phyloP scores from a whole-genome alignment of 2,888 invertebrate species.

The Serrognathus titanus region DNA sequence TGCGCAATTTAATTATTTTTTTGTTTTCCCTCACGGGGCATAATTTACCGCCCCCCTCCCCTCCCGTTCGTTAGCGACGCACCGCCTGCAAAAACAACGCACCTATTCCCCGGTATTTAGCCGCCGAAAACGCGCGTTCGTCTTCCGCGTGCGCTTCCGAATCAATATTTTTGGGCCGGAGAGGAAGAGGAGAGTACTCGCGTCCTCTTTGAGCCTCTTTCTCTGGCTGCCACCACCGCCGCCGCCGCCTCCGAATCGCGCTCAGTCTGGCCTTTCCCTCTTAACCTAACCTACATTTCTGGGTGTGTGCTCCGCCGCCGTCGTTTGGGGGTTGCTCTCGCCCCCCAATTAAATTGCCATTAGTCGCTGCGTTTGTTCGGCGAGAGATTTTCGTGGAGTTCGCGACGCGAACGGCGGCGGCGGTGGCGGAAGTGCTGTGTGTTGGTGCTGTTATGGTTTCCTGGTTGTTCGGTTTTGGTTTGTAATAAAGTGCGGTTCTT shows the following conservation, averaged over 20 bases:
- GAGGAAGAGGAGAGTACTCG: slow-evolving; percentile 6
- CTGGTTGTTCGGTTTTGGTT: too few relatives aligned
- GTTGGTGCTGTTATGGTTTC: too few relatives aligned
- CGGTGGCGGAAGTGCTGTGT: not conserved
- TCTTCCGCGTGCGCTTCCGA: not conserved
- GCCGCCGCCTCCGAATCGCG: slow-evolving; percentile 16
- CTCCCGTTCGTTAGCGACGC: too few relatives aligned
- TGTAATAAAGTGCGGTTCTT: too few relatives aligned
- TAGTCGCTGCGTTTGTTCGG: not conserved
- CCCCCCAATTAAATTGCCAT: not conserved
- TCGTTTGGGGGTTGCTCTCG: slow-evolving; percentile 10
- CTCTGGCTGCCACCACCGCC: slow-evolving; percentile 6
- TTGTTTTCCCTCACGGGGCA: too few relatives aligned
- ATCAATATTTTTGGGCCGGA: slow-evolving; percentile 21
- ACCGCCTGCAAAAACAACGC: too few relatives aligned
- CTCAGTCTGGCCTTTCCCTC: slow-evolving; percentile 14
- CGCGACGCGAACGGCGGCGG: not conserved
- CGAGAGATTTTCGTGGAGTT: slow-evolving; percentile 1
- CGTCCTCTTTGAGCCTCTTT: not conserved
- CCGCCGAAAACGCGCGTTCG: too few relatives aligned
- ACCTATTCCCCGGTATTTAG: too few relatives aligned
- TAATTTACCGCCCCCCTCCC: too few relatives aligned
- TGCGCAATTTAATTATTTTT: too few relatives aligned
- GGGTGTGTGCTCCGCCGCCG: slow-evolving; percentile 20
- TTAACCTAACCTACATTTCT: slow-evolving; percentile 21